Conservation (phyloP, 1,140 invertebrate genomes). For the Macrobrachium rosenbergii region DNA sequence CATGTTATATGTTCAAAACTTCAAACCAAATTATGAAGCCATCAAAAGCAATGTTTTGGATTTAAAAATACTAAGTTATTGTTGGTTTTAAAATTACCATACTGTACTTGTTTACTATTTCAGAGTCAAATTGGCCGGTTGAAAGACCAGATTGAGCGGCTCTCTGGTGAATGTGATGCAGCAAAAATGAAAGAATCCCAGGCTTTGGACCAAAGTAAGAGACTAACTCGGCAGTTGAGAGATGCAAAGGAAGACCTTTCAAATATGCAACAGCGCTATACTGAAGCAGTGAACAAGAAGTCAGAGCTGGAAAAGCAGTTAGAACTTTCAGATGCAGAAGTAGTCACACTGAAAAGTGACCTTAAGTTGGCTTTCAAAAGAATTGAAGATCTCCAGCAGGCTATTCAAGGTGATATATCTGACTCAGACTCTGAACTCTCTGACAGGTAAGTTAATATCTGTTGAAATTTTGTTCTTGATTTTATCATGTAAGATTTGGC, state of each 20-base stretch:
- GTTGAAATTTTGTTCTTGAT: constrained; percentile 7
- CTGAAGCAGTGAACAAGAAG: constrained; percentile 79
- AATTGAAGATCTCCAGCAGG: constrained; percentile 86
- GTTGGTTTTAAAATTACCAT: no score
- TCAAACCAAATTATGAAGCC: no score
- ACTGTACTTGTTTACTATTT: background rate
- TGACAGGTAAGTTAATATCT: constrained; percentile 62
- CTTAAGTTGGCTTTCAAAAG: constrained; percentile 84
- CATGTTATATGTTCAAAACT: no score
- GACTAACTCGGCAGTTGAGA: constrained; percentile 74
- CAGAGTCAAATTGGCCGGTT: constrained; percentile 81
- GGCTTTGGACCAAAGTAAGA: constrained; percentile 82
- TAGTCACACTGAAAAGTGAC: constrained; percentile 75
- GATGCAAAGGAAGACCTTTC: constrained; percentile 82
- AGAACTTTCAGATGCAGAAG: constrained; percentile 71
- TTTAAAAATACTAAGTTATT: no score
- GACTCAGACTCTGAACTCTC: constrained; percentile 65
- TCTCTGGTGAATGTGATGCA: constrained; percentile 81
- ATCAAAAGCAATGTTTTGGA: no score
- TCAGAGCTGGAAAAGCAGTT: constrained; percentile 80
- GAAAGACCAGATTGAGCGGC: constrained; percentile 86
- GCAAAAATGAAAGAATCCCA: constrained; percentile 81
- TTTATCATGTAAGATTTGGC: constrained; percentile 13
- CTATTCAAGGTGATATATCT: constrained; percentile 77
- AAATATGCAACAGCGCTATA: constrained; percentile 78